phyloP scores from a whole-genome alignment of 2,113 vertebrate genomes.

The Danionella cerebrum region DNA sequence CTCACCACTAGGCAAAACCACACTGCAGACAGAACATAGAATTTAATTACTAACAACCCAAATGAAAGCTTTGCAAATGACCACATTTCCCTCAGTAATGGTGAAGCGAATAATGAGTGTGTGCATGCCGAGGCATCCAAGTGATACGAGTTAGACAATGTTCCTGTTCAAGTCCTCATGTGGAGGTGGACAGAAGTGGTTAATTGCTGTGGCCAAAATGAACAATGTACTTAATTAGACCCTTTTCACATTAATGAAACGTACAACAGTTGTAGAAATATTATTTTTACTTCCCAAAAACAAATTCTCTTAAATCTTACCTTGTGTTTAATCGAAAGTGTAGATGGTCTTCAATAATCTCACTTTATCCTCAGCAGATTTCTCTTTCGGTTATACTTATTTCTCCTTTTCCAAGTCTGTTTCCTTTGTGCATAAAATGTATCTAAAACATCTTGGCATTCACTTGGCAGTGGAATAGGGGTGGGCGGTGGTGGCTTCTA shows the following conservation, averaged over 20 bases:
- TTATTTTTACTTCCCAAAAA: no score
- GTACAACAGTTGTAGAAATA: neutral
- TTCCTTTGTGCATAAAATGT: no score
- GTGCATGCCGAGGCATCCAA: neutral
- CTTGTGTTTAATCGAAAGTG: no score
- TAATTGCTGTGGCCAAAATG: neutral
- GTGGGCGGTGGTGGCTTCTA: no score
- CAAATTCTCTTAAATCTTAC: no score
- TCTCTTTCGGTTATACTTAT: no score
- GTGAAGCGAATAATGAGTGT: conserved; percentile 17
- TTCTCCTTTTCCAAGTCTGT: no score
- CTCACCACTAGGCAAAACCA: conserved; percentile 2
- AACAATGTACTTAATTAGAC: neutral
- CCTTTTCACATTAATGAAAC: neutral
- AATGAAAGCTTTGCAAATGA: conserved; percentile 32
- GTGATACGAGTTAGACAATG: conserved; percentile 5
- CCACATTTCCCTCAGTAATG: conserved; percentile 23
- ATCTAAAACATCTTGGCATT: no score
- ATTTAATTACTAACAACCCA: conserved; percentile 31
- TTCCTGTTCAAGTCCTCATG: conserved; percentile 3
- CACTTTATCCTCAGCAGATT: no score
- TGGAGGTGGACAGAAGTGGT: conserved; percentile 24
- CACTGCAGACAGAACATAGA: conserved; percentile 29
- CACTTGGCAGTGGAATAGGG: no score
- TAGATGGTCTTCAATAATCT: no score